Conservation (phyloP, 2,113 vertebrate genomes). For the Lanius collurio region DNA sequence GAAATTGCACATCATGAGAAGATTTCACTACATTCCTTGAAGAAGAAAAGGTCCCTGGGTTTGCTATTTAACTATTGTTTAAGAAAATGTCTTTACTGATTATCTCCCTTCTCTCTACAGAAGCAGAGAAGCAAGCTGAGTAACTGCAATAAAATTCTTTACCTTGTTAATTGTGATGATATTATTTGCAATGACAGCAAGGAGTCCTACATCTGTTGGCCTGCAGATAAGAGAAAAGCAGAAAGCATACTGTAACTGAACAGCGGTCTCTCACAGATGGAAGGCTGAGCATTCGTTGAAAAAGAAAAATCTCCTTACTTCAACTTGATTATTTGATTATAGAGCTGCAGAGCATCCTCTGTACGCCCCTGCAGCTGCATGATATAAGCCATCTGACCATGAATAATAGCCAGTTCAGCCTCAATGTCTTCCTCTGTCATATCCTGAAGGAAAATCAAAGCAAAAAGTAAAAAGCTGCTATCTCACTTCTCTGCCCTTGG, state of each 20-base stretch:
- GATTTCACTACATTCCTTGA: neutral
- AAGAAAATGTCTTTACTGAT: neutral
- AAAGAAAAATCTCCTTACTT: conserved; percentile 78
- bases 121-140: neutral
- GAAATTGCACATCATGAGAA: neutral
- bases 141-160: neutral
- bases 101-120: neutral
- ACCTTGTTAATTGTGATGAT: conserved; percentile 99
- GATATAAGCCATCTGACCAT: conserved; percentile 97
- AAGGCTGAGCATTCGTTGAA: neutral
- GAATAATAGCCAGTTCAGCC: conserved; percentile 94
- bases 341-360: conserved; percentile 94
- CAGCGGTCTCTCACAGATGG: neutral
- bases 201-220: conserved; percentile 92
- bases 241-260: neutral
- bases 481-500: neutral
- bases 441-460: conserved; percentile 78
- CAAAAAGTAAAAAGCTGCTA: neutral
- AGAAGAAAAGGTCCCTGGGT: neutral
- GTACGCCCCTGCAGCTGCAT: conserved; percentile 90
- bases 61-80: neutral
- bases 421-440: conserved; percentile 93
- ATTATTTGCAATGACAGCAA: conserved; percentile 98
- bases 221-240: conserved; percentile 70
- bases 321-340: conserved; percentile 98